A percentile compares a stretch with the other conserved stretches of the same genome.
Evolutionary conservation across 2,888 invertebrate genomes (phyloP).

Genomic region (Tachina grossa): DNA sequence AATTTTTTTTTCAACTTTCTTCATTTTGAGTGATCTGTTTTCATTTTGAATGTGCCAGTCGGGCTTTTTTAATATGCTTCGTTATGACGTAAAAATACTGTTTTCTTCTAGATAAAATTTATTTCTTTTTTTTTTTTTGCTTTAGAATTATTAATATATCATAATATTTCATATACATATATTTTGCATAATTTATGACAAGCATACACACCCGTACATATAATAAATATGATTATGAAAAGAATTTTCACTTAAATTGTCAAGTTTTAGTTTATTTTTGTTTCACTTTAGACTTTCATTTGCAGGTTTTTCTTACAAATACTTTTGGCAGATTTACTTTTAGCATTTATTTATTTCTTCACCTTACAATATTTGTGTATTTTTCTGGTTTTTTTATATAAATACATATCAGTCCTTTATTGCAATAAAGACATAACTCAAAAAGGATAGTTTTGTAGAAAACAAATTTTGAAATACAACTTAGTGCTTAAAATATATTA

Average conservation of each 20-base stretch:
- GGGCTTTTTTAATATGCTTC: background rate
- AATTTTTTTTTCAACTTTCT: too few relatives aligned
- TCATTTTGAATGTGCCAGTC: too few relatives aligned
- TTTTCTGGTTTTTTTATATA: too few relatives aligned
- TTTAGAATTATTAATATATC: background rate
- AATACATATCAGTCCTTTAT: too few relatives aligned
- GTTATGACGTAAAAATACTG: background rate
- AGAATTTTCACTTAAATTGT: conserved; percentile 17
- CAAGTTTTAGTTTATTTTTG: conserved; percentile 12
- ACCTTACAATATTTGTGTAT: too few relatives aligned
- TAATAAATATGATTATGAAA: background rate
- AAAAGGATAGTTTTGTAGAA: too few relatives aligned
- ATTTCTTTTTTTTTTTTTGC: background rate
- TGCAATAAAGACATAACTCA: too few relatives aligned
- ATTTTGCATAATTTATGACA: conserved; percentile 10
- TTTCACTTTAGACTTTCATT: conserved; percentile 49
- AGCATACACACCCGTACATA: background rate
- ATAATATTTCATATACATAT: too few relatives aligned
- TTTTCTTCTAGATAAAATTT: background rate
- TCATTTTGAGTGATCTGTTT: too few relatives aligned
- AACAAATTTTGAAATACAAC: too few relatives aligned
- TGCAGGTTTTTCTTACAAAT: background rate
- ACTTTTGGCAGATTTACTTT: background rate
- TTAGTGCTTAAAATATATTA: too few relatives aligned
- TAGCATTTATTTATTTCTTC: background rate